phyloP scores from a whole-genome alignment of 2,113 vertebrate genomes.

The Anarrhichthys ocellatus region DNA sequence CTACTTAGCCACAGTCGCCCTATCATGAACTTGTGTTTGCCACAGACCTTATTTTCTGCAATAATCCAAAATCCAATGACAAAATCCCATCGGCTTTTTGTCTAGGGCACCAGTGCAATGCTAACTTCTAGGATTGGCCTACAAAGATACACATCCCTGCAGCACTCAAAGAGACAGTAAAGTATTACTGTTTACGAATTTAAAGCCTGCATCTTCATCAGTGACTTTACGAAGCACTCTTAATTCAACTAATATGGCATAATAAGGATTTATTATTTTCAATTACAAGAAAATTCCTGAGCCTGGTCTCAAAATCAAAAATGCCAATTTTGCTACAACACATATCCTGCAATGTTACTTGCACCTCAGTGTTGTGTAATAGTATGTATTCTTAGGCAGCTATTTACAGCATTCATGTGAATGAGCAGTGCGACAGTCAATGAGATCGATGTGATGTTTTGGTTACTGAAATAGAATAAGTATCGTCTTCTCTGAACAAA shows the following conservation, averaged over 20 bases:
- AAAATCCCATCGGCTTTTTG: no score
- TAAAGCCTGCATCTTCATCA: neutral
- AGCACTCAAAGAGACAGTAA: neutral
- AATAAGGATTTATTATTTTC: neutral
- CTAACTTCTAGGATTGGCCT: no score
- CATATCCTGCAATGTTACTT: neutral
- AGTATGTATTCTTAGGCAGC: neutral
- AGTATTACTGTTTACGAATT: no score
- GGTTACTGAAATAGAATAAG: constrained; percentile 40
- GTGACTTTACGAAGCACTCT: neutral
- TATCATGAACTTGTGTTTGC: no score
- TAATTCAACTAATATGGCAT: neutral
- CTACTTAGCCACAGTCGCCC: no score
- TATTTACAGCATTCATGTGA: constrained; percentile 1
- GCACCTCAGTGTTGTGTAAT: neutral
- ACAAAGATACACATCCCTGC: no score
- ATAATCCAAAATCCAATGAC: no score
- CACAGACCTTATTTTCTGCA: no score
- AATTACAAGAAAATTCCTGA: neutral
- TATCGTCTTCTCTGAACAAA: constrained; percentile 25
- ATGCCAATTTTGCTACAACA: neutral
- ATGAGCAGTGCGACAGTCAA: constrained; percentile 12
- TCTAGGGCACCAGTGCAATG: no score
- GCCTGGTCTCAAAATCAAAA: neutral
- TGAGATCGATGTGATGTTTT: constrained; percentile 38